Evolutionary conservation across 2,113 vertebrate species (phyloP).

Genomic region (Fregata magnificens): DNA sequence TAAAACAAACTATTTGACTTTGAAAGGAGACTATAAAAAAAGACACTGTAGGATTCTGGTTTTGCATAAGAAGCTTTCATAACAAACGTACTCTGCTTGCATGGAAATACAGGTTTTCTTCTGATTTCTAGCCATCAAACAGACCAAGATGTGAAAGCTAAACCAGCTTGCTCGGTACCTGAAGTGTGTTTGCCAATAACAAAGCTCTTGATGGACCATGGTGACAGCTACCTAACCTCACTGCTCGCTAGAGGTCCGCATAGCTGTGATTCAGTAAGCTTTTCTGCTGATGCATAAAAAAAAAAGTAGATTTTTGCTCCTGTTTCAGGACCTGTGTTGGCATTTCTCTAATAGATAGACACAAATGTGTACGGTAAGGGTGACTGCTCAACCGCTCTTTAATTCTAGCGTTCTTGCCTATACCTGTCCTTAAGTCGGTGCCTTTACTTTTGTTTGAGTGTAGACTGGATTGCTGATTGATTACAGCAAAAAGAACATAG

Average conservation of each 20-base stretch:
- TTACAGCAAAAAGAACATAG: neutral
- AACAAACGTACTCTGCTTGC: neutral
- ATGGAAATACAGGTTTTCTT: neutral
- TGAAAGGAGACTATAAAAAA: neutral
- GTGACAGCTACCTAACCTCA: neutral
- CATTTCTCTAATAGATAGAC: neutral
- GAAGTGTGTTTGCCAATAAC: neutral
- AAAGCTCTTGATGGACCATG: fast-evolving
- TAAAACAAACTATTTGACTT: neutral
- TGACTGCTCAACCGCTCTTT: neutral
- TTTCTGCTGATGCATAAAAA: neutral
- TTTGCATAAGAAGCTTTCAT: neutral
- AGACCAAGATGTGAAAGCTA: neutral
- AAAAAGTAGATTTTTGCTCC: neutral
- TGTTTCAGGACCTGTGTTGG: neutral
- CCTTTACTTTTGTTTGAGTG: neutral
- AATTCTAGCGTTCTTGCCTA: neutral
- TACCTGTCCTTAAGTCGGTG: neutral
- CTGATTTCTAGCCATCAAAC: neutral
- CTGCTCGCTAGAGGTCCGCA: neutral
- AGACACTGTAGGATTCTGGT: neutral
- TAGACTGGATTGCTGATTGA: neutral
- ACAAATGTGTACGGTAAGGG: neutral
- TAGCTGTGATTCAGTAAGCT: neutral
- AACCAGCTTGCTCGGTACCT: neutral